Base-by-base conservation (phyloP, 1,140 invertebrate genomes). In the Stenopsyche tienmushanensis region DNA sequence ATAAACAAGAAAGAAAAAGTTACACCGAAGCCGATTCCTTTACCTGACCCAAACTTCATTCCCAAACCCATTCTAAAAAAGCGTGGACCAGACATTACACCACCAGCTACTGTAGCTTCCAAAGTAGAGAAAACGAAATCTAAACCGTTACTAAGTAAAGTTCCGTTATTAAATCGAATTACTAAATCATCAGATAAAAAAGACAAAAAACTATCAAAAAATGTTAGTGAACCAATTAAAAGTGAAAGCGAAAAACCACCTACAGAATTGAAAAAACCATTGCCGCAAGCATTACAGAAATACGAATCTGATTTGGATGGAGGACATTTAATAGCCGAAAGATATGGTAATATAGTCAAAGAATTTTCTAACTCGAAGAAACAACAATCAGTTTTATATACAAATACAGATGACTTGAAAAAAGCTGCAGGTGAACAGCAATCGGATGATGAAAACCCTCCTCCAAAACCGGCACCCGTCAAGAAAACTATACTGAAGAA, bases 341-440 rank as follows among this genome's bases (percentile, higher is more conserved):
- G 91, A 73, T 93, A 93, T 67, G 88, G 88, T 17, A 90, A 90
- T 73, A 86, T 93, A 59, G 88, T 92, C 1, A 85, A 84, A 64
- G 86, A 88, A 74, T 86, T 86, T 55, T 84, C 84, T 25, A 77
- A 73, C 63, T 76, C 78, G 20, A 85, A 83, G 70, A 84, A 79
- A 69, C 74, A 83, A 2, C 73, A 76, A 7, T 77, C 78, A 7
- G 82, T 81, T 2, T 73, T 86, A 24, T 87, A 86, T 71, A 75
- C 86, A 13, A 83, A 84, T 70, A 84, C 83, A 13, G 85, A 87
- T 59, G 84, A 87, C 58, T 74, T 88, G 53, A 86, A 86, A 71
- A 80, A 82, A 44, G 83, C 83, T 2, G 84, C 84, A 2, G 82
- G 79, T 66, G 72, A 75, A 62, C 78, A 81, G 68, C 13, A 47